Conservation (phyloP, 2,113 vertebrate genomes). For the Lophura nycthemera region DNA sequence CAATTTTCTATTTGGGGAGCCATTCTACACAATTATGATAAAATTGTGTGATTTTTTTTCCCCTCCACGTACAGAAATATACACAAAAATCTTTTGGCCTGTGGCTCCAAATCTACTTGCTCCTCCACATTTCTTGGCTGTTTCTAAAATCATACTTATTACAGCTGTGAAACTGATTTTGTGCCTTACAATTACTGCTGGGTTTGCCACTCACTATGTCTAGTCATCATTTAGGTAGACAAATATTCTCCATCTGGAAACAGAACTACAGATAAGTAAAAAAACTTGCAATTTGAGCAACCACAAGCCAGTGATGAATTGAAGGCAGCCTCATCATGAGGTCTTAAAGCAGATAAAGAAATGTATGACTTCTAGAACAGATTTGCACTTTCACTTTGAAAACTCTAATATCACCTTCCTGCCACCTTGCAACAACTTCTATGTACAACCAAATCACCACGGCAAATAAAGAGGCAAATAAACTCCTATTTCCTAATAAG, state of each 20-base stretch:
- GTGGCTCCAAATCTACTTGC: not conserved
- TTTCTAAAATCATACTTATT: conserved; percentile 37
- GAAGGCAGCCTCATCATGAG: not conserved
- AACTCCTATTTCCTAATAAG: not conserved
- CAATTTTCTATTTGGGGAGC: not conserved
- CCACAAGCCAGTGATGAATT: not conserved
- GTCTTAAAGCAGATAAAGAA: not conserved
- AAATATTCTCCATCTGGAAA: not conserved
- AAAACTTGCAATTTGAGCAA: conserved; percentile 2
- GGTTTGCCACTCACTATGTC: not conserved
- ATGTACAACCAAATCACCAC: not conserved
- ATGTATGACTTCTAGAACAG: not conserved
- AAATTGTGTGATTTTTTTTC: not conserved
- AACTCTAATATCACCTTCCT: not conserved
- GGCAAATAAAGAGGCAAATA: not conserved
- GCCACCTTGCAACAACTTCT: not conserved
- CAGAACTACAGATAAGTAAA: not conserved
- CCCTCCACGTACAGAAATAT: not conserved
- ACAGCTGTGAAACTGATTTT: not conserved
- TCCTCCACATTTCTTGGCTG: not conserved
- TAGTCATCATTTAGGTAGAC: conserved; percentile 1
- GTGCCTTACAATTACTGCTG: conserved; percentile 24
- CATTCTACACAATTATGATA: conserved; percentile 1
- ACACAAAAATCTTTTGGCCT: not conserved
- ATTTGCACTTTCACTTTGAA: not conserved